Evolutionary conservation across 2,113 vertebrate genomes (phyloP), one percentile per base, ranked within the genome.

Genomic region (Reinhardtius hippoglossoides): DNA sequence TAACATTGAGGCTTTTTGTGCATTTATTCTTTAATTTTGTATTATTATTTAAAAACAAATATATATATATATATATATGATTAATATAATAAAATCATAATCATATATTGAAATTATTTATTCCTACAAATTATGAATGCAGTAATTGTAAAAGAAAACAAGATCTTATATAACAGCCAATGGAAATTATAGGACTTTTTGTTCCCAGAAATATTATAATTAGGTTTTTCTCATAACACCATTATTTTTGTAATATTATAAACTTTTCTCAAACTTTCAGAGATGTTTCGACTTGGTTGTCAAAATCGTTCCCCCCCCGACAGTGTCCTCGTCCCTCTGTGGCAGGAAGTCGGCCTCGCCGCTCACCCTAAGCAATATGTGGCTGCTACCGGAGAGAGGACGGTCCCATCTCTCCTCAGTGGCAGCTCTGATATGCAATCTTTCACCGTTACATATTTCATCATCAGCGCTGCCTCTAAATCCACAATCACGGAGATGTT

Each of bases 391-490:
- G 74, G 56, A 60, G 69, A 78, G 62, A 27, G 23, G 20, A 18
- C 1, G 24, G 40, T 48, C 76, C 63, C n/a, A 13, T 80, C 56
- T 83, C 71, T 62, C 64, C 75, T 74, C 46, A 6, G 73, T 58
- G 64, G 67, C 42, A 20, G 15, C 46, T 27, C 9, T 31, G 63
- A 87, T 88, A 90, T 89, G 89, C 90, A 92, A 85, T 71, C 68
- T 78, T 69, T 87, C 73, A 79, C 67, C 23, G 56, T 75, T 71
- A 27, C 57, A n/a, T 78, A 61, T 67, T 55, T 54, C 61, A 65
- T 66, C 74, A 40, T 60, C 65, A 57, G 50, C 61, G 74, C 67
- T 86, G 70, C 50, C 80, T 87, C 78, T 83, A 74, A 74, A 87
- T 78, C 68, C 69, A 71, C 46, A n/a, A 71, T 77, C 21, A 56